Base-by-base conservation (phyloP, 2,888 invertebrate genomes). In the Drosophila incognita region DNA sequence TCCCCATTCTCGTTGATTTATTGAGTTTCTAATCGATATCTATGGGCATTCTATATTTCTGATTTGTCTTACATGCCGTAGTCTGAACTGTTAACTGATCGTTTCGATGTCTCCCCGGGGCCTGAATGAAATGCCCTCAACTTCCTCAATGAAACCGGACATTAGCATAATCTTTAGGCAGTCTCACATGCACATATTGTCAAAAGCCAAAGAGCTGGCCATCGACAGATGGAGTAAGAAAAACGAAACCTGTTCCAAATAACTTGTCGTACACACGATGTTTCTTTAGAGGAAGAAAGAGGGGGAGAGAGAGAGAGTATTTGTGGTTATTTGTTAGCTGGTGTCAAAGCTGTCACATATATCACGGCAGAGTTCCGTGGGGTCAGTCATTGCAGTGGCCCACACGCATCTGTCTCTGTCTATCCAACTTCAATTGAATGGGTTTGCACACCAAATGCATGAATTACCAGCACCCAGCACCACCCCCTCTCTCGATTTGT, bases 341-440 rank as follows among this genome's bases (percentile, higher is more conserved):
- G 90, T 87, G 87, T 90, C 87, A 86, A 82, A 89, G 90, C 89
- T 87, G 90, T 90, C 90, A 87, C 90, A 87, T 87, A 90, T 87
- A 80, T 87, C 86, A 87, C 76, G 75, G 83, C 76, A 79, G 77
- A 74, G 85, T 89, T 77, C 73, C 85, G 79, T 74, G 82, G 87
- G 87, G 88, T 90, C 90, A 90, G 82, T 24, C 71, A 66, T 63
- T 29, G 27, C 49, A 66, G 66, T 74, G 85, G 73, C 84, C 87
- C 89, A 83, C 89, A 88, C 89, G 90, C 90, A 88, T 70, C 75
- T 65, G 69, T 76, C 72, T 67, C 61, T 63, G 59, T 58, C 67
- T 67, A 38, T 18, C 61, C 38, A 29, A 51, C 21, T 24, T 27
- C 29, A 46, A 36, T 36, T 33, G 53, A 48, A 73, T 70, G 74